Evolutionary conservation across 2,888 invertebrate genomes (phyloP), one percentile per base, ranked within the genome.

Genomic region (Argynnis bischoffii): DNA sequence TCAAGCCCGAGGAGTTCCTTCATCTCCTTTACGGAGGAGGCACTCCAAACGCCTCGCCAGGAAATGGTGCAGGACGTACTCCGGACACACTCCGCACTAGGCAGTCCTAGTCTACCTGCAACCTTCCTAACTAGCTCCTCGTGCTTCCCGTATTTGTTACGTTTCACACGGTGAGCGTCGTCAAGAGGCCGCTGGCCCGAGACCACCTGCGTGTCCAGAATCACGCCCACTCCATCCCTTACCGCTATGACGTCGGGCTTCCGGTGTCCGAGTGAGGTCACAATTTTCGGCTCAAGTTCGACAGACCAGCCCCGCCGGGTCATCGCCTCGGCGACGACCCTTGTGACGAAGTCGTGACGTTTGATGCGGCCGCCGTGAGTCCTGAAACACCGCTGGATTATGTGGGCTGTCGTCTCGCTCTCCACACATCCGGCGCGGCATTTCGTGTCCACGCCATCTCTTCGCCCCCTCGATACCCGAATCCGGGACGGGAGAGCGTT

Each of bases 341-440:
- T 69, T 47, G 71, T 73, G 3, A 82, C 72, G 0, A 75, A 80
- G 41, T 84, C 72, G 51, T 87, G 85, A 11, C 84, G 73, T 53
- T 73, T 31, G 0, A 85, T 74, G 4, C 81, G 71, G 5, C 78
- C 83, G 47, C 81, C 82, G 70, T 85, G 84, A 1, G 84, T 85
- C 48, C 72, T 63, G 55, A 56, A 61, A 31, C 72, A 50, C 26
- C 60, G 55, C 59, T 84, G 55, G 48, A 18, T 51, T 16, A 16
- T 51, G 18, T 16, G 18, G 16, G 51, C 35, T 6, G 35, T 35
- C 6, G 35, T 35, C 16, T 51, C 51, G n/a, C 16, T 16, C 50
- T n/a, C 50, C 50, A 51, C 50, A 31, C 31, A 31, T 31, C 31
- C 31, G 3, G 31, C 31, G 31, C 31, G 31, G 31, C 50, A 51